Conservation (phyloP, 2,113 vertebrate genomes). For the Phycodurus eques region DNA sequence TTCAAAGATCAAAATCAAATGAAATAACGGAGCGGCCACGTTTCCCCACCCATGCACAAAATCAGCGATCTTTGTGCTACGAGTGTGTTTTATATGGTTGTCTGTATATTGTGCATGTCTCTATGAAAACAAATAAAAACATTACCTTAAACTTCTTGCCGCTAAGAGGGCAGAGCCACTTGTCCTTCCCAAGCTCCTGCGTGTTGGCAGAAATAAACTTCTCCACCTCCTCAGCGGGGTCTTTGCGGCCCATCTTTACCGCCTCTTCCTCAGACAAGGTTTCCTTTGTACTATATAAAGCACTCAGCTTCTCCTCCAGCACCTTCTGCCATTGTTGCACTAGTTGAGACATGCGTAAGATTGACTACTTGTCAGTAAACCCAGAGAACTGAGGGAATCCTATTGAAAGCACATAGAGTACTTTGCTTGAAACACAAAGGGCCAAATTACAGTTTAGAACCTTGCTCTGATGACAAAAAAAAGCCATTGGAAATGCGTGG, state of each 20-base stretch:
- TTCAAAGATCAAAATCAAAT: too few relatives aligned
- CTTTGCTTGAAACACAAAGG: neutral
- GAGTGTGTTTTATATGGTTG: too few relatives aligned
- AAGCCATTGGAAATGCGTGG: neutral
- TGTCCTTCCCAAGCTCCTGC: slow-evolving; percentile 92
- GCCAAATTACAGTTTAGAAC: neutral
- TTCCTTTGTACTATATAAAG: slow-evolving; percentile 82
- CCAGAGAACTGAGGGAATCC: neutral
- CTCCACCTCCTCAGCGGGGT: slow-evolving; percentile 88
- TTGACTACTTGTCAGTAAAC: neutral
- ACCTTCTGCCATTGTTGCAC: slow-evolving; percentile 89
- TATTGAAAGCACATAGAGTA: neutral
- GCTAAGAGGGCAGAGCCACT: slow-evolving; percentile 93
- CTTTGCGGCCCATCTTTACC: slow-evolving; percentile 86
- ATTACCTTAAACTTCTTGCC: slow-evolving; percentile 92
- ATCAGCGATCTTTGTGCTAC: too few relatives aligned
- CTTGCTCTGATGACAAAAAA: too few relatives aligned
- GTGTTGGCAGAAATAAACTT: slow-evolving; percentile 92
- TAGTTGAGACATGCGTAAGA: slow-evolving; percentile 34
- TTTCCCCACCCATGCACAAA: too few relatives aligned
- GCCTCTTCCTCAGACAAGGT: slow-evolving; percentile 86
- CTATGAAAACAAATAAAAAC: neutral
- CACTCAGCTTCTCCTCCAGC: slow-evolving; percentile 84
- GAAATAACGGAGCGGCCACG: too few relatives aligned
- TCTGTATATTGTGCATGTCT: neutral